Conservation (phyloP, 2,888 invertebrate species). For the Abrostola tripartita region DNA sequence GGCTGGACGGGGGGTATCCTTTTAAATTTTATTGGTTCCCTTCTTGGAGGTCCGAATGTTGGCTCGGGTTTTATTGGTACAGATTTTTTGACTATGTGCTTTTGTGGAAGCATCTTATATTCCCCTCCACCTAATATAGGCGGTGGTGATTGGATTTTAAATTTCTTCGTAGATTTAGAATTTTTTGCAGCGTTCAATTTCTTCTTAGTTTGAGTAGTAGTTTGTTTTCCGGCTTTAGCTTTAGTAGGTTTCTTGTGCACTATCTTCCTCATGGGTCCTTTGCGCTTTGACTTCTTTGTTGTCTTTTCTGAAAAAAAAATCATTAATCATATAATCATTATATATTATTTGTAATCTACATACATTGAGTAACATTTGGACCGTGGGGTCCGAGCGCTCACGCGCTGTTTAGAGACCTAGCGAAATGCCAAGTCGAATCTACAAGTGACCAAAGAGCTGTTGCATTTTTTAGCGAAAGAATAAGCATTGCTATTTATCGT, state of each 20-base stretch:
- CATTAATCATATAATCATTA: no score
- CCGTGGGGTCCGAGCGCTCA: no score
- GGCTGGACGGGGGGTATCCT: conserved; percentile 13
- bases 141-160: neutral
- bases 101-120: conserved; percentile 13
- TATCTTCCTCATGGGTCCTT: neutral
- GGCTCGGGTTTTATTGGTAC: neutral
- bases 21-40: conserved; percentile 29
- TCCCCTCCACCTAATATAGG: conserved; percentile 15
- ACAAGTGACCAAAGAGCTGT: no score
- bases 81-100: conserved; percentile 37
- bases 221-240: neutral
- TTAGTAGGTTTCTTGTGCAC: conserved; percentile 3
- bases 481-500: no score
- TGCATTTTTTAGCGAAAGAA: no score
- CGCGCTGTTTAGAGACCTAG: no score
- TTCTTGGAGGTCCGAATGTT: conserved; percentile 22
- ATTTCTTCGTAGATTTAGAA: neutral
- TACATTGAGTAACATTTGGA: no score
- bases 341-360: no score
- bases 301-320: conserved; percentile 10
- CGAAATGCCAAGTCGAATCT: no score
- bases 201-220: neutral
- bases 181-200: neutral
- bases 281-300: conserved; percentile 13